Percentiles rank a stretch among this genome's conserved stretches.
These are phyloP conservation scores for Bradypodion pumilum DNA, from an alignment of 2,797 vertebrate genomes.

Conservation along the genomic window DNA sequence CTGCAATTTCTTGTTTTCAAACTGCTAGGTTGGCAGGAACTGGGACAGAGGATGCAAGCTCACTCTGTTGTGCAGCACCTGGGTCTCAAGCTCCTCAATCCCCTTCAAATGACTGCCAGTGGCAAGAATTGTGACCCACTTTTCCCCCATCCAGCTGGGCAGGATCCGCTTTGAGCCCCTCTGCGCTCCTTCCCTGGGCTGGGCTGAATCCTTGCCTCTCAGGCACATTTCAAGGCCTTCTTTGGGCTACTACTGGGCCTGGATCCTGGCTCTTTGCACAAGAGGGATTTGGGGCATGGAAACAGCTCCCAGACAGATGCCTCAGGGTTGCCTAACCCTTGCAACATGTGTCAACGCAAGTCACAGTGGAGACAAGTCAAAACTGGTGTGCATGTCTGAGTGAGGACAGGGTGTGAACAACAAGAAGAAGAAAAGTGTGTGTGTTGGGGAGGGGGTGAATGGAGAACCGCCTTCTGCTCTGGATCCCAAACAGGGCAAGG, in stretches of 20 bases:
- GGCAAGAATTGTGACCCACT: too few species aligned
- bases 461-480: neutral
- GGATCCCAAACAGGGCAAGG: neutral
- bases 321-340: neutral
- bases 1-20: too few species aligned
- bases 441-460: too few species aligned
- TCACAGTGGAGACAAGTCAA: slow-evolving; percentile 7
- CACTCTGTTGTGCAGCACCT: too few species aligned
- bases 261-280: neutral
- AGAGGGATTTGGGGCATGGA: slow-evolving; percentile 7
- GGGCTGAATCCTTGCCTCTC: neutral
- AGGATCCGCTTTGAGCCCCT: too few species aligned
- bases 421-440: neutral
- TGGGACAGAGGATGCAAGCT: too few species aligned
- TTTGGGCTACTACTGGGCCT: neutral
- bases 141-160: too few species aligned
- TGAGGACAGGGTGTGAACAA: slow-evolving; percentile 10
- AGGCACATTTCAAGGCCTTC: neutral
- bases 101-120: too few species aligned
- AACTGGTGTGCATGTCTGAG: slow-evolving; percentile 7
- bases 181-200: too few species aligned
- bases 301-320: slow-evolving; percentile 7
- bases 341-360: slow-evolving; percentile 26
- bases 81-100: too few species aligned
- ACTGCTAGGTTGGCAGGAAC: too few species aligned